Base-by-base conservation (phyloP, 2,797 vertebrate genomes). In the Acipenser ruthenus region DNA sequence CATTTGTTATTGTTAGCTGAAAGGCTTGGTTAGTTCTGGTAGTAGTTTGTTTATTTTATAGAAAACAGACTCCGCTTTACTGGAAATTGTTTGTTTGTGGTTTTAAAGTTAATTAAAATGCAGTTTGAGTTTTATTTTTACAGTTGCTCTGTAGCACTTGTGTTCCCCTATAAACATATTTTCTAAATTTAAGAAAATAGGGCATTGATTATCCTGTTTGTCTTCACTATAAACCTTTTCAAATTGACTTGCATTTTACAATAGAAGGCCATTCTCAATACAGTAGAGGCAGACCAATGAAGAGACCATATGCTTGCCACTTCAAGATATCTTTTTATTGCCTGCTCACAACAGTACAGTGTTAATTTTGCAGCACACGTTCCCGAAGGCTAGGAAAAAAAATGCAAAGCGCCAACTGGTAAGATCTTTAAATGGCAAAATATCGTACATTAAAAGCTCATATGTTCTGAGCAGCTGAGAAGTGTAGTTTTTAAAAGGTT, bases 11-110 rank as follows among this genome's bases (percentile, higher is more conserved):
- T 89, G 78, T 88, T 89, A 84, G 84, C 78, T 73, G 75, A 87
- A 82, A 91, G 77, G 78, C 88, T 86, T 77, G 76, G 82, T 86
- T 79, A 69, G 74, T 80, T 86, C 66, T 56, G 79, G 65, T 70
- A 75, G 76, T 79, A 81, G 84, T 82, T 89, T 90, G 90, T 92
- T 94, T 92, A 82, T 91, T 90, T 91, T 89, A 85, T 84, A 80
- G 83, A 76, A 86, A 82, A 76, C 79, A 77, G 79, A 79, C 70
- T 79, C 80, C 47, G 74, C 83, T 72, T 86, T 79, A 79, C 80
- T 82, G 74, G 91, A 91, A 89, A 89, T 75, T 75, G 81, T 91
- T 92, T 87, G 87, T 88, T 90, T 86, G 80, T 79, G 79, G 82
- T 88, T 77, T 68, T 78, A 79, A 82, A 80, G 83, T 90, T 83